Percentiles rank a stretch among this genome's conserved stretches.
phyloP scores from a whole-genome alignment of 2,797 vertebrate genomes.

The Distichodus sexfasciatus region DNA sequence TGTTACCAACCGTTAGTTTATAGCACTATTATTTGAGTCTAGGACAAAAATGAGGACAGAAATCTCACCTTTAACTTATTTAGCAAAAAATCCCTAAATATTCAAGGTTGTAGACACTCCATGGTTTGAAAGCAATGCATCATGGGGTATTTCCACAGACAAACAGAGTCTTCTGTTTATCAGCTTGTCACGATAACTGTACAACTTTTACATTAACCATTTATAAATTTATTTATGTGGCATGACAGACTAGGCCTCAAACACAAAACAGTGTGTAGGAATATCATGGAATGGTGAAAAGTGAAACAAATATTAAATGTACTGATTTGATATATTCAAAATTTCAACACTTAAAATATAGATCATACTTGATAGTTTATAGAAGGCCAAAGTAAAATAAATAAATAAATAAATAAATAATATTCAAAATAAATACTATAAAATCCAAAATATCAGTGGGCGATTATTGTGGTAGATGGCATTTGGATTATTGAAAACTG shows the following conservation, averaged over 20 bases:
- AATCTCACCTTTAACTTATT: no score
- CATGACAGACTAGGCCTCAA: conserved; percentile 41
- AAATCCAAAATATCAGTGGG: conserved; percentile 42
- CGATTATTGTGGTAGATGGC: conserved; percentile 9
- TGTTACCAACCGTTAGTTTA: no score
- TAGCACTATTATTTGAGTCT: no score
- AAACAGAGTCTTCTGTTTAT: background rate
- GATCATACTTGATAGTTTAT: conserved; percentile 51
- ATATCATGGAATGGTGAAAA: conserved; percentile 44
- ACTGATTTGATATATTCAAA: conserved; percentile 31
- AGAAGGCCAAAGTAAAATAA: conserved; percentile 59
- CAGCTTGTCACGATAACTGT: conserved; percentile 11
- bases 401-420: conserved; percentile 66
- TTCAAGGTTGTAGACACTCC: conserved; percentile 57
- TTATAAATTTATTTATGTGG: conserved; percentile 46
- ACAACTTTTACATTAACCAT: conserved; percentile 42
- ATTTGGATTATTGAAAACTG: conserved; percentile 3
- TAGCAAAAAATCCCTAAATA: no score
- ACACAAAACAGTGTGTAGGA: conserved; percentile 35
- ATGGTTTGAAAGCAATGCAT: conserved; percentile 59
- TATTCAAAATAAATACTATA: conserved; percentile 56
- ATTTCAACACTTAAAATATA: conserved; percentile 56
- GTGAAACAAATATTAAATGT: conserved; percentile 25
- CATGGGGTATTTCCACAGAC: conserved; percentile 48
- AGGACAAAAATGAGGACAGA: no score